A percentile compares a stretch with the other conserved stretches of the same genome.
These are phyloP conservation scores for Syrmaticus mikado DNA, from an alignment of 2,113 vertebrate species.

Conservation along the genomic window DNA sequence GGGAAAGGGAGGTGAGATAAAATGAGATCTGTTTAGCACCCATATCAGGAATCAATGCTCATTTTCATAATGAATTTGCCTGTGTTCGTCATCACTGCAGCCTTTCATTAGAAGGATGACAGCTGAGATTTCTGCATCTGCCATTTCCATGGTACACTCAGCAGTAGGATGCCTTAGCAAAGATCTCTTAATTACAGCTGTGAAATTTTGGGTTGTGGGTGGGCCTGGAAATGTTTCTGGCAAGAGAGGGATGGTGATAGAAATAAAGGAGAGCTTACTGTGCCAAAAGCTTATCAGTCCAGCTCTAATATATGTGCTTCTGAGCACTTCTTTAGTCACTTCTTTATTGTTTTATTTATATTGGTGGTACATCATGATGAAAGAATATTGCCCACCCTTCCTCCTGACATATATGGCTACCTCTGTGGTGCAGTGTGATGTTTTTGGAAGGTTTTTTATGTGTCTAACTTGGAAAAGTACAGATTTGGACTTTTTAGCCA, in stretches of 20 bases:
- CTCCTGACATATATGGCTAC: neutral
- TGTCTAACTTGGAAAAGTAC: neutral
- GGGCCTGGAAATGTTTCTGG: neutral
- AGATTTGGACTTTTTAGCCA: neutral
- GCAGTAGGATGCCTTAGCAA: neutral
- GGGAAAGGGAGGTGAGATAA: neutral
- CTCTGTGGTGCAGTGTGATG: accelerated
- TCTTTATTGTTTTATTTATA: slow-evolving; percentile 22
- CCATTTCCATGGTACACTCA: neutral
- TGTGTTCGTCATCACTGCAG: neutral
- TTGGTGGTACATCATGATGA: neutral
- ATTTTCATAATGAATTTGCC: slow-evolving; percentile 32
- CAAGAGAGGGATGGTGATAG: neutral
- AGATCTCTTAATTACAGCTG: neutral
- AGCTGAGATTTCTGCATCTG: neutral
- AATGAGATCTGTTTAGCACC: neutral
- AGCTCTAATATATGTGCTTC: neutral
- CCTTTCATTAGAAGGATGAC: slow-evolving; percentile 7
- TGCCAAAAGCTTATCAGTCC: neutral
- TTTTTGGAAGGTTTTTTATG: neutral
- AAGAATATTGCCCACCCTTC: neutral
- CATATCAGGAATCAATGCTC: neutral
- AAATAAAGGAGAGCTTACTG: neutral
- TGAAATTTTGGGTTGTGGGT: neutral
- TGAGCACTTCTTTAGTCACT: neutral